Evolutionary conservation across 2,113 vertebrate species (phyloP).

Genomic region (Plotosus lineatus): DNA sequence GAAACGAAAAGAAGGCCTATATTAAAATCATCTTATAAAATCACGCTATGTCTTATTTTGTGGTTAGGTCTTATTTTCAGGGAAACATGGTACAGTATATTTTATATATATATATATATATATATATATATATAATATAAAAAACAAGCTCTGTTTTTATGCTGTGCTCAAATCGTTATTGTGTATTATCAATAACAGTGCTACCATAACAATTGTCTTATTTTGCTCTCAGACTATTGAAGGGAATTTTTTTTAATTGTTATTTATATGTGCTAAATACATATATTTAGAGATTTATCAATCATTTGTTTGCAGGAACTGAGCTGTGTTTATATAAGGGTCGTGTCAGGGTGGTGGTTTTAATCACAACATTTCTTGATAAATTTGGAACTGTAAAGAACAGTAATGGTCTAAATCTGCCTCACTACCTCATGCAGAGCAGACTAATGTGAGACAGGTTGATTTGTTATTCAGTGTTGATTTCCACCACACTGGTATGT

Average conservation of each 20-base stretch:
- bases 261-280: not conserved
- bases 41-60: too few species aligned
- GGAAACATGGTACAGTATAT: too few species aligned
- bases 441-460: not conserved
- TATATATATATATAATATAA: too few species aligned
- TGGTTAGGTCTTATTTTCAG: too few species aligned
- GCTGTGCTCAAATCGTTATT: too few species aligned
- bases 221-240: not conserved
- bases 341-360: not conserved
- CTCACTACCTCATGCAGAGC: not conserved
- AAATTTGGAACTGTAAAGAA: not conserved
- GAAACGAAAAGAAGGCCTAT: too few species aligned
- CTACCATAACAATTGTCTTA: not conserved
- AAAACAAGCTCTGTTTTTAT: too few species aligned
- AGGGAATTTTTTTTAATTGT: not conserved
- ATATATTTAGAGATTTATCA: too few species aligned
- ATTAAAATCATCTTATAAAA: too few species aligned
- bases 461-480: slow-evolving; percentile 17
- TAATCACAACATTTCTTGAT: not conserved
- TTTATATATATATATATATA: too few species aligned
- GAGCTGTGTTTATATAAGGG: not conserved
- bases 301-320: not conserved
- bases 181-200: not conserved
- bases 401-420: not conserved
- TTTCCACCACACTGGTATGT: slow-evolving; percentile 23